phyloP scores from a whole-genome alignment of 2,888 invertebrate genomes.

The Saturnia japonica region DNA sequence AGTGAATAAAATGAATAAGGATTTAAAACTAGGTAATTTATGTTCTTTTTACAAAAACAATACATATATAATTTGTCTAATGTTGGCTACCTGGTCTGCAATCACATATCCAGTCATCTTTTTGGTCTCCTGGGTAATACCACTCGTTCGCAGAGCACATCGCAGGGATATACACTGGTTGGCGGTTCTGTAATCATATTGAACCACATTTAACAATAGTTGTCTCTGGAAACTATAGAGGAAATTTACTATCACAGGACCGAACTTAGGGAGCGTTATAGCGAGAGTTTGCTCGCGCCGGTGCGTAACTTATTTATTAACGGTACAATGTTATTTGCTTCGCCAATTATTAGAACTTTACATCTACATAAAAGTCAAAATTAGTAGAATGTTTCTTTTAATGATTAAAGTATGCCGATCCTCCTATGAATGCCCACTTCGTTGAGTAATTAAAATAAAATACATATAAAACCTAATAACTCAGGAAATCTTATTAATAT shows the following conservation, averaged over 20 bases:
- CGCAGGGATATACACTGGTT: constrained; percentile 81
- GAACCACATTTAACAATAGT: background rate
- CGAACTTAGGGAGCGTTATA: no score
- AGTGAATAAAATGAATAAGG: no score
- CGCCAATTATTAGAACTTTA: background rate
- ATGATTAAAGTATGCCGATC: background rate
- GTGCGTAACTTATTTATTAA: no score
- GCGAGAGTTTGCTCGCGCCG: no score
- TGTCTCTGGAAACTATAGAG: background rate
- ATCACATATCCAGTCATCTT: constrained; percentile 85
- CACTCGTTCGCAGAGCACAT: constrained; percentile 84
- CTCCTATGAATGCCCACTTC: background rate
- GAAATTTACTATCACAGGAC: background rate
- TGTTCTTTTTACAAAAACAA: background rate
- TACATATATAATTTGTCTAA: background rate
- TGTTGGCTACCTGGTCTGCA: constrained; percentile 77
- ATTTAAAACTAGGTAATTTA: no score
- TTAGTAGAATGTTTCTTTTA: background rate
- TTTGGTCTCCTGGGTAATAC: constrained; percentile 85
- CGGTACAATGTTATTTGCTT: background rate
- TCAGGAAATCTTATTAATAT: no score
- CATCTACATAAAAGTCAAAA: background rate
- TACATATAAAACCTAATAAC: background rate
- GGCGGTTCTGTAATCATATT: constrained; percentile 63
- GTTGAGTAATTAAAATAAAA: background rate